Evolutionary conservation across 2,797 vertebrate genomes (phyloP), one percentile per base, ranked within the genome.

Genomic region (Sciurus carolinensis): DNA sequence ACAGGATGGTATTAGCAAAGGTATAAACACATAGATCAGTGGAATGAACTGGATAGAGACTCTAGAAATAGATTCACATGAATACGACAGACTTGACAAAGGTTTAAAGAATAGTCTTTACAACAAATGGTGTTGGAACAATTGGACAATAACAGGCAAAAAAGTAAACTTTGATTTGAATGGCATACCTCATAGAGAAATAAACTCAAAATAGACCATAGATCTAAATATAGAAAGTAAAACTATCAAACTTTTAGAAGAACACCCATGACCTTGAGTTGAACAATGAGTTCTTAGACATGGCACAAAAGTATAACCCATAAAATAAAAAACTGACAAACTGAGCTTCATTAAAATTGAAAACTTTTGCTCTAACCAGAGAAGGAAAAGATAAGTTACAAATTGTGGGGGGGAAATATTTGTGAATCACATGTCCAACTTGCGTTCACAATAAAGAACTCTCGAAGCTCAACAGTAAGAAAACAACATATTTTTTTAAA

Each of bases 161-260:
- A 47, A 75, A 69, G 44, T 39, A 87, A 95, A 76, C 64, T 76
- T 81, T 44, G 26, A 92, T 26, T 20, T 39, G 36, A 85, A 39
- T 17, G 8, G 24, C 15, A 80, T 79, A 42, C 14, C 20, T 64
- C 62, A 18, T 36, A 87, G 1, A 82, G 81, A 89, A 76, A 28
- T 52, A 36, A 71, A 71, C 50, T 76, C 30, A 82, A 91, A 90
- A 71, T 33, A 24, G 26, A 64, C 47, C 17, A 39, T 26, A 82
- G n/a, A 75, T 87, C 24, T 62, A 54, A 94, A 87, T 69, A 15
- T 80, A 50, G 73, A 91, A 87, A 54, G 26, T 57, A 59, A 81
- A 87, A 91, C 50, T 77, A 50, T 62, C 64, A 64, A 95, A 90
- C 26, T 84, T 92, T 93, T 20, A 50, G 13, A 66, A 83, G 62